Percentiles rank a stretch among this genome's conserved stretches.
These are phyloP conservation scores for Limenitis camilla DNA, from an alignment of 2,888 invertebrate genomes.

Conservation along the genomic window DNA sequence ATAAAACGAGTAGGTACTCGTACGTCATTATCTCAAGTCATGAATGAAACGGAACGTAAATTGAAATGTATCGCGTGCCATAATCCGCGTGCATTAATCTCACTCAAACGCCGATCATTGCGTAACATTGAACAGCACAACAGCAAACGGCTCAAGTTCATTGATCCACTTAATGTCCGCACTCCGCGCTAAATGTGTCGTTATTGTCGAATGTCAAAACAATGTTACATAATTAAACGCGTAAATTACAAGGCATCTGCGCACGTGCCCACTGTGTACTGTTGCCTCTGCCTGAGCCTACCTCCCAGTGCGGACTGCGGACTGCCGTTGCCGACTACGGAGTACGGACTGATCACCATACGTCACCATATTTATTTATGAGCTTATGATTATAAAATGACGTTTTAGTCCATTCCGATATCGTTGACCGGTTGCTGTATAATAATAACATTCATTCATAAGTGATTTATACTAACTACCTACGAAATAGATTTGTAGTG, in stretches of 20 bases:
- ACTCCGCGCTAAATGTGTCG: constrained; percentile 70
- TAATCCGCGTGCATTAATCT: constrained; percentile 74
- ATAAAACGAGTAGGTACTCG: constrained; percentile 58
- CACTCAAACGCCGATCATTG: constrained; percentile 70
- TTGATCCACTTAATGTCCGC: constrained; percentile 72
- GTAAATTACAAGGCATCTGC: constrained; percentile 46
- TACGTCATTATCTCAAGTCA: constrained; percentile 64
- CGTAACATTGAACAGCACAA: constrained; percentile 48
- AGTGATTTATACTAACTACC: constrained; percentile 68
- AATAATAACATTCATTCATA: constrained; percentile 68
- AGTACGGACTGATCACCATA: constrained; percentile 50
- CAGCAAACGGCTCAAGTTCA: constrained; percentile 69
- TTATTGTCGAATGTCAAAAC: constrained; percentile 69
- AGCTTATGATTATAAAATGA: constrained; percentile 73
- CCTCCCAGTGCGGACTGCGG: constrained; percentile 18
- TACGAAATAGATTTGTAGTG: constrained; percentile 67
- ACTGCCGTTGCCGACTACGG: constrained; percentile 33
- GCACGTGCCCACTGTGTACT: constrained; percentile 30
- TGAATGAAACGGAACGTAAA: constrained; percentile 74
- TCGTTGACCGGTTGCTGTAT: constrained; percentile 64
- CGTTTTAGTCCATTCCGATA: constrained; percentile 66
- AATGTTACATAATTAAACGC: constrained; percentile 65
- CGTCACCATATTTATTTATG: constrained; percentile 71
- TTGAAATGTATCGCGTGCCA: constrained; percentile 74
- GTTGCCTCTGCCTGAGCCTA: too few species aligned